These are phyloP conservation scores for Urocolius indicus DNA, from an alignment of 2,113 vertebrate species.

Conservation along the genomic window DNA sequence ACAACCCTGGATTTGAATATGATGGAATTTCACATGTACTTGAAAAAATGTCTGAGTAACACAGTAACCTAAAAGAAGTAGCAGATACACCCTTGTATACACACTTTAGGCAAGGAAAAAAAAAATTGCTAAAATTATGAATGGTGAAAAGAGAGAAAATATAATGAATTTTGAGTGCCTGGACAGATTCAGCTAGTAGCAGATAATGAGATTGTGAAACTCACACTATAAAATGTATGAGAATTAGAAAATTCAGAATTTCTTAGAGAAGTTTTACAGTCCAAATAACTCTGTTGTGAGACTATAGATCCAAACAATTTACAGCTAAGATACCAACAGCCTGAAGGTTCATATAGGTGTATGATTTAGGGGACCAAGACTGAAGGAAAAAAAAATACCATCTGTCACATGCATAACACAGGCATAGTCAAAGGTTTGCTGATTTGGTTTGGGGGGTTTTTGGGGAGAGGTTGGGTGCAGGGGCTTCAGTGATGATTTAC, in stretches of 20 bases:
- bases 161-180: background rate
- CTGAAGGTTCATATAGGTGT: background rate
- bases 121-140: background rate
- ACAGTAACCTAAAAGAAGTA: background rate
- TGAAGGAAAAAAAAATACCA: background rate
- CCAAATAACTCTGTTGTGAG: background rate
- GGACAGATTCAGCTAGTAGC: slow-evolving; percentile 2
- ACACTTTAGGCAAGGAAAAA: background rate
- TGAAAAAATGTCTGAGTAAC: background rate
- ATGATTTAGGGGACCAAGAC: background rate
- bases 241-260: slow-evolving; percentile 23
- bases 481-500: background rate
- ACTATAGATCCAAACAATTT: background rate
- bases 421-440: background rate
- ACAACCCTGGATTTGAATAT: background rate
- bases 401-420: background rate
- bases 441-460: background rate
- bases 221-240: background rate
- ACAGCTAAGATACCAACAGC: background rate
- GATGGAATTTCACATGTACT: background rate
- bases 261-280: background rate
- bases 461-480: no score
- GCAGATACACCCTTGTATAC: background rate
- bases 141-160: background rate
- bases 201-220: slow-evolving; percentile 27